These are phyloP conservation scores for Hydrotaea cyrtoneurina DNA, from an alignment of 2,888 invertebrate species.

Conservation along the genomic window DNA sequence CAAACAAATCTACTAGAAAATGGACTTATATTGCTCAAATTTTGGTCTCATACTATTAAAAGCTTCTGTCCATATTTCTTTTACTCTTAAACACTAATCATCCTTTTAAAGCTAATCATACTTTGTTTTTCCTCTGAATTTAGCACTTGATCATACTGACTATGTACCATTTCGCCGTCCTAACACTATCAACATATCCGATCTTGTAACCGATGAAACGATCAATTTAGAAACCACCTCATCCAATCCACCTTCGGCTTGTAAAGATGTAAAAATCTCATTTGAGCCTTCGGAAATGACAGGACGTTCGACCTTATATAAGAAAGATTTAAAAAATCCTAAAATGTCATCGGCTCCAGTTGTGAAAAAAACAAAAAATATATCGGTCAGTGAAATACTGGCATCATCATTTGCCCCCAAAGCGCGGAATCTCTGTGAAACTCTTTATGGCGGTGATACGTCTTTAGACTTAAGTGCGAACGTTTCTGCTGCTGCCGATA, in stretches of 20 bases:
- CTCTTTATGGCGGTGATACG: constrained; percentile 60
- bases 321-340: constrained; percentile 55
- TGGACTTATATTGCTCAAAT: too few relatives aligned
- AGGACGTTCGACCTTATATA: constrained; percentile 77
- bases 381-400: constrained; percentile 78
- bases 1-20: too few relatives aligned
- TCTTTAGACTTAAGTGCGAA: constrained; percentile 26
- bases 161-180: constrained; percentile 71
- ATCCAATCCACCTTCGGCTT: constrained; percentile 62
- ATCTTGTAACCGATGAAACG: constrained; percentile 77
- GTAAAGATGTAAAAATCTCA: constrained; percentile 73
- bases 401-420: constrained; percentile 77
- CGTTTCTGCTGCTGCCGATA: not conserved
- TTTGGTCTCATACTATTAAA: too few relatives aligned
- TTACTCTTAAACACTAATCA: too few relatives aligned
- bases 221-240: constrained; percentile 76
- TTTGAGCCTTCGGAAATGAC: constrained; percentile 80
- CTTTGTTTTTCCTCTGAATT: not conserved
- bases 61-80: too few relatives aligned
- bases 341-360: constrained; percentile 21
- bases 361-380: not conserved
- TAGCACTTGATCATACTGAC: constrained; percentile 66
- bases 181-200: constrained; percentile 76
- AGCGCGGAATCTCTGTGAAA: constrained; percentile 74
- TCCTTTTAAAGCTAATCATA: not conserved